phyloP scores from a whole-genome alignment of 2,797 vertebrate species.

The Rhinophrynus dorsalis region DNA sequence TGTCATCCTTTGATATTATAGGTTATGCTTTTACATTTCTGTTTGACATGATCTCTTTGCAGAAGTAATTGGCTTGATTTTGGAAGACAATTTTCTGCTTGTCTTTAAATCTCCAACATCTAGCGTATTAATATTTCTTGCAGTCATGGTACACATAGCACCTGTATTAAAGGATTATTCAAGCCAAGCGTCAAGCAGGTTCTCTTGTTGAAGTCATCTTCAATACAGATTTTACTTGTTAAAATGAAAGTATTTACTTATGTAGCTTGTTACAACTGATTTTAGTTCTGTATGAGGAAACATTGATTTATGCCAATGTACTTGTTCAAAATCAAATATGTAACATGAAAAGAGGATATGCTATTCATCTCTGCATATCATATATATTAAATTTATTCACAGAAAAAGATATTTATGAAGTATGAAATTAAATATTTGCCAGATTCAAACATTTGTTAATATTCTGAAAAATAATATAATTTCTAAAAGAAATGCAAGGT shows the following conservation, averaged over 20 bases:
- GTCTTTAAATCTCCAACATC: conserved; percentile 18
- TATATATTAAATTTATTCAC: too few species aligned
- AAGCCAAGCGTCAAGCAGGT: conserved; percentile 21
- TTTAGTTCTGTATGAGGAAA: not conserved
- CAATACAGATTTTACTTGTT: conserved; percentile 14
- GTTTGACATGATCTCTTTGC: conserved; percentile 17
- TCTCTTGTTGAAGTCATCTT: conserved; percentile 5
- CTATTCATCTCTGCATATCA: too few species aligned
- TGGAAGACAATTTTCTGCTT: conserved; percentile 18
- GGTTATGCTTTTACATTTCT: conserved; percentile 6
- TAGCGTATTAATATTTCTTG: conserved; percentile 19
- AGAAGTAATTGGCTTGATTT: conserved; percentile 25
- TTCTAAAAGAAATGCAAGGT: too few species aligned
- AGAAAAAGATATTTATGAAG: too few species aligned
- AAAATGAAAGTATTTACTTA: conserved; percentile 4
- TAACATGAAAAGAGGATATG: too few species aligned
- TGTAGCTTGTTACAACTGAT: not conserved
- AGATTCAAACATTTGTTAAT: too few species aligned
- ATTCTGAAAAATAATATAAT: too few species aligned
- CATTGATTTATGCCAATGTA: not conserved
- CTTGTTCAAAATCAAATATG: too few species aligned
- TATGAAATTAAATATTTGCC: too few species aligned
- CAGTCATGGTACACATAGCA: conserved; percentile 39
- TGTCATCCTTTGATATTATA: conserved; percentile 24
- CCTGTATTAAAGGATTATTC: conserved; percentile 39